A percentile compares a stretch with the other conserved stretches of the same genome.
phyloP scores from a whole-genome alignment of 2,888 invertebrate species.

The Lasioglossum vierecki region DNA sequence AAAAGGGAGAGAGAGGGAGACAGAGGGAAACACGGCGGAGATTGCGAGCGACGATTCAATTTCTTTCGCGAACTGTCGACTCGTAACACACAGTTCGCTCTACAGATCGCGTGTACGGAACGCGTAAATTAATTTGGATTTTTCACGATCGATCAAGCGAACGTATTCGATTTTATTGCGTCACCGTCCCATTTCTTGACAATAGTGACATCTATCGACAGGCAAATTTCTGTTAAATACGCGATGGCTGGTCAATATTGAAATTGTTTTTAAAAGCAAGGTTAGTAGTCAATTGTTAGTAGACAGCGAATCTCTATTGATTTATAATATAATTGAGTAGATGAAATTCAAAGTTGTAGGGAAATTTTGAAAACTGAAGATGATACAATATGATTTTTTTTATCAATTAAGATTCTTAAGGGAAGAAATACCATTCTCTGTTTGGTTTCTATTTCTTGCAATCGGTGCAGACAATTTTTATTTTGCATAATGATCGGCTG shows the following conservation, averaged over 20 bases:
- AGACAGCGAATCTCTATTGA: too few species aligned
- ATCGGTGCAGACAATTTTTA: too few species aligned
- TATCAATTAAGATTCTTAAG: too few species aligned
- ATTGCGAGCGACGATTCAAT: conserved; percentile 39
- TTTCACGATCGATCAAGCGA: background rate
- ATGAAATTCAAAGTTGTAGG: too few species aligned
- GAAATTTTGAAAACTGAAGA: too few species aligned
- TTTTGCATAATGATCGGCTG: too few species aligned
- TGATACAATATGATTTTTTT: too few species aligned
- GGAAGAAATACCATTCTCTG: too few species aligned
- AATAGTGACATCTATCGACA: background rate
- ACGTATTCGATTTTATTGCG: background rate
- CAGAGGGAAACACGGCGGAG: conserved; percentile 15
- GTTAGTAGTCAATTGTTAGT: too few species aligned
- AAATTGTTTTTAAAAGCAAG: background rate
- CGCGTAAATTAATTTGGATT: conserved; percentile 6
- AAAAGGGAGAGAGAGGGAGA: background rate
- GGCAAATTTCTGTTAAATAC: background rate
- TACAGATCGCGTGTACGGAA: background rate
- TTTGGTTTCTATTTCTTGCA: too few species aligned
- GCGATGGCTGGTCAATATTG: background rate
- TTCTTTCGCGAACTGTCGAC: conserved; percentile 27
- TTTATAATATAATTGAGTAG: too few species aligned
- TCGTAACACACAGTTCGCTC: conserved; percentile 1
- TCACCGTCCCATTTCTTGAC: background rate